Evolutionary conservation across 2,113 vertebrate species (phyloP).

Genomic region (Oreochromis tanganicae): DNA sequence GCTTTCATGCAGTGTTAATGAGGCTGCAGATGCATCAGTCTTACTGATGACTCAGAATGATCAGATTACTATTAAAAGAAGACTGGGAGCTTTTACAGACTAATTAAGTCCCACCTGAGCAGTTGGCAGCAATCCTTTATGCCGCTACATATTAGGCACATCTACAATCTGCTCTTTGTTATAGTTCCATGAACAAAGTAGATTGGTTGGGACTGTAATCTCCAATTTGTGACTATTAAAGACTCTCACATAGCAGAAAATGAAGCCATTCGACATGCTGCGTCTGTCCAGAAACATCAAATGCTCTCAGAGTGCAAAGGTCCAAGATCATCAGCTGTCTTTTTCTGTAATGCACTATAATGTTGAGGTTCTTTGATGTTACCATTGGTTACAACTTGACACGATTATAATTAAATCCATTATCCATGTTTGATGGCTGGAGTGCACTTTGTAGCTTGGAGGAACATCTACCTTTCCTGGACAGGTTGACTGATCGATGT

Average conservation of each 20-base stretch:
- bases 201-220: neutral
- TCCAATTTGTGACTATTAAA: neutral
- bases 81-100: neutral
- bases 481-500: slow-evolving; percentile 77
- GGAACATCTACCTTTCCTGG: slow-evolving; percentile 71
- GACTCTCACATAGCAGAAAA: neutral
- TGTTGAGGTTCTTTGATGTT: neutral
- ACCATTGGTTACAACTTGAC: neutral
- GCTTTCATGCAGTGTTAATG: neutral
- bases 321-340: neutral
- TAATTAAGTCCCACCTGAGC: neutral
- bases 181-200: neutral
- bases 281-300: neutral
- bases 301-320: fast-evolving
- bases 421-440: neutral
- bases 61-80: slow-evolving; percentile 8
- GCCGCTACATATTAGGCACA: neutral
- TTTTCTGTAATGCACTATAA: neutral
- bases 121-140: neutral
- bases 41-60: neutral
- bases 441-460: neutral
- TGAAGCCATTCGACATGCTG: neutral
- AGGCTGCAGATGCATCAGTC: neutral
- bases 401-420: neutral
- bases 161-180: neutral